Evolutionary conservation across 1,140 invertebrate species (phyloP), one percentile per base, ranked within the genome.

Genomic region (Cydia splendana): DNA sequence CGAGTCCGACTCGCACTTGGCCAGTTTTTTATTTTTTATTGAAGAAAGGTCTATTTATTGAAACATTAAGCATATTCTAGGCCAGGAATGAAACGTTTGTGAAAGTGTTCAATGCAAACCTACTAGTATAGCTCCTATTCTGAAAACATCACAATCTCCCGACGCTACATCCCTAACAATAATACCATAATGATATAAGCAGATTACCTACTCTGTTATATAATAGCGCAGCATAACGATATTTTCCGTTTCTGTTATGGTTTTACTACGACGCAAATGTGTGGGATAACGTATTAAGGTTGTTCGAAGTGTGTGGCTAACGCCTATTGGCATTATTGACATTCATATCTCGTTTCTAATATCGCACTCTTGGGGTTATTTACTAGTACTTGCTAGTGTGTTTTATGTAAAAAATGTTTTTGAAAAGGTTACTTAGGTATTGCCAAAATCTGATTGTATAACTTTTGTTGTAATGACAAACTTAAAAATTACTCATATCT

Each of bases 291-390:
- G 28, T 67, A 67, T 67, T 67, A 67, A 67, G 65, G 24, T 67
- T 51, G 48, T 51, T n/a, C 48, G 48, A n/a, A 51, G 15, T n/a
- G 38, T 0, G 38, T 42, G 38, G 7, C 45, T 48, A 13, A 24
- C 1, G 34, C 30, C 45, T 48, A 13, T 51, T 2, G 45, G 13
- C 13, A 15, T 7, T 65, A 65, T 65, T 65, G 65, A 28, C 24
- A 65, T 65, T 65, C 65, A 34, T 34, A 65, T 65, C 65, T 65
- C 28, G 65, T 65, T 65, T 65, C 24, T 30, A 65, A 65, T 65
- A 65, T 28, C 20, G 65, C 18, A 15, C 20, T 65, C 1, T 65
- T 65, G 24, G 20, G 7, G 3, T 65, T 65, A 20, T 65, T 42
- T 42, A 42, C 38, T 42, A 42, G 12, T 65, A 65, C 4, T 65